Conservation (phyloP, 2,888 invertebrate species). For the Campoplex nolae region DNA sequence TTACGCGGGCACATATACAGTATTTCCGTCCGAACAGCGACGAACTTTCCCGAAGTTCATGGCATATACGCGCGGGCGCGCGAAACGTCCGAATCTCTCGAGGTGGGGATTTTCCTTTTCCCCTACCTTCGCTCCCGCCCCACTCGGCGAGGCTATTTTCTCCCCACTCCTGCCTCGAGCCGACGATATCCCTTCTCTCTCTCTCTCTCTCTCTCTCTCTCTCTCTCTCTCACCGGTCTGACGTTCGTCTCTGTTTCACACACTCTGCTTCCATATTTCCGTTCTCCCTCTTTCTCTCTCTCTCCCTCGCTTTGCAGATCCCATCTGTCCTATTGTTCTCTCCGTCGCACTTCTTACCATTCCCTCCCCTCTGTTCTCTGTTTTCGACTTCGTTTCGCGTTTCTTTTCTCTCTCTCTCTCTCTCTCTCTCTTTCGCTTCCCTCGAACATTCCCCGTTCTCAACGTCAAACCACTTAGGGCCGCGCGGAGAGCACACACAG, state of each 20-base stretch:
- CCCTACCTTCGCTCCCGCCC: conserved; percentile 24
- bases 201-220: conserved; percentile 11
- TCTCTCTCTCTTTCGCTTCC: conserved; percentile 62
- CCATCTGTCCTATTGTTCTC: conserved; percentile 37
- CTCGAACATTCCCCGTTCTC: conserved; percentile 75
- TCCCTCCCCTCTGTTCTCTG: conserved; percentile 48
- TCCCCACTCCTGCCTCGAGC: conserved; percentile 4
- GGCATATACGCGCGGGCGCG: conserved; percentile 33
- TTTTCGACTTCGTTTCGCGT: conserved; percentile 49
- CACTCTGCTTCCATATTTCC: conserved; percentile 56
- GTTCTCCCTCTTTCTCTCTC: conserved; percentile 39
- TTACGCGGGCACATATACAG: conserved; percentile 3
- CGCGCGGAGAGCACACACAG: conserved; percentile 70
- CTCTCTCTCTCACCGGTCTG: conserved; percentile 41
- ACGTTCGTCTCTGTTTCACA: conserved; percentile 60
- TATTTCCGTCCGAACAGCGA: conserved; percentile 48
- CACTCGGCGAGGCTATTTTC: not conserved
- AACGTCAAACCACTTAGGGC: conserved; percentile 83
- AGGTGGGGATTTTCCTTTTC: conserved; percentile 67
- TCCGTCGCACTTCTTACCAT: conserved; percentile 43
- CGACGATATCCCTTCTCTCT: conserved; percentile 27
- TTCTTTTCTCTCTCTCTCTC: conserved; percentile 39
- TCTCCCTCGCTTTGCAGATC: conserved; percentile 36
- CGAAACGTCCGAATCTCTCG: conserved; percentile 44
- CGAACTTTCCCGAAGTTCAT: conserved; percentile 63